Evolutionary conservation across 2,113 vertebrate genomes (phyloP).

Genomic region (Sphyrna mokarran): DNA sequence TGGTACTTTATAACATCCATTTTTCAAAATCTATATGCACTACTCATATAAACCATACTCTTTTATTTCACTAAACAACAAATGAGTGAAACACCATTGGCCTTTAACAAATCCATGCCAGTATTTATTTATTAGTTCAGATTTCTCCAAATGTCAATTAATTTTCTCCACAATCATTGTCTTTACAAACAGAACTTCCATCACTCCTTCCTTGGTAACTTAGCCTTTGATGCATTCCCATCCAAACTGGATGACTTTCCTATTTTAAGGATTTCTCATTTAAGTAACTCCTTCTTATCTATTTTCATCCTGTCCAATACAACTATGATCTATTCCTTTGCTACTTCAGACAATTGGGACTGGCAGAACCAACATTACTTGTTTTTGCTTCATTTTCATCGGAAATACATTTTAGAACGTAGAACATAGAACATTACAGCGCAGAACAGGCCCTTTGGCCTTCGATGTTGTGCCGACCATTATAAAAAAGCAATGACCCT

Average conservation of each 20-base stretch:
- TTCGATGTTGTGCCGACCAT: too few relatives aligned
- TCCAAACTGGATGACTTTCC: background rate
- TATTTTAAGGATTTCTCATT: background rate
- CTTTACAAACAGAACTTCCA: background rate
- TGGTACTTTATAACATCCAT: background rate
- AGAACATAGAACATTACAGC: too few relatives aligned
- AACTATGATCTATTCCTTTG: background rate
- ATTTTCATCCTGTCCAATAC: background rate
- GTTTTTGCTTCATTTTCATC: background rate
- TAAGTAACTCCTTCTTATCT: background rate
- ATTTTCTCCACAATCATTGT: background rate
- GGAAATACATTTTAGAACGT: background rate
- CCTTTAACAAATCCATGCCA: background rate
- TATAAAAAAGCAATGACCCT: too few relatives aligned
- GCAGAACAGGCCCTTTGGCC: too few relatives aligned
- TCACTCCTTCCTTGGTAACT: background rate
- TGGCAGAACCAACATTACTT: background rate
- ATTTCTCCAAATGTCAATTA: background rate
- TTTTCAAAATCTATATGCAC: background rate
- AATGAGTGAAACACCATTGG: background rate
- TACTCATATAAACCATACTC: background rate
- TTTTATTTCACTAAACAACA: background rate
- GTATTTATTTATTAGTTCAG: background rate
- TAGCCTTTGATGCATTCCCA: background rate
- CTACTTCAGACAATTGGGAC: background rate